These are phyloP conservation scores for Pelosia muscerda DNA, from an alignment of 2,888 invertebrate genomes.

Conservation along the genomic window DNA sequence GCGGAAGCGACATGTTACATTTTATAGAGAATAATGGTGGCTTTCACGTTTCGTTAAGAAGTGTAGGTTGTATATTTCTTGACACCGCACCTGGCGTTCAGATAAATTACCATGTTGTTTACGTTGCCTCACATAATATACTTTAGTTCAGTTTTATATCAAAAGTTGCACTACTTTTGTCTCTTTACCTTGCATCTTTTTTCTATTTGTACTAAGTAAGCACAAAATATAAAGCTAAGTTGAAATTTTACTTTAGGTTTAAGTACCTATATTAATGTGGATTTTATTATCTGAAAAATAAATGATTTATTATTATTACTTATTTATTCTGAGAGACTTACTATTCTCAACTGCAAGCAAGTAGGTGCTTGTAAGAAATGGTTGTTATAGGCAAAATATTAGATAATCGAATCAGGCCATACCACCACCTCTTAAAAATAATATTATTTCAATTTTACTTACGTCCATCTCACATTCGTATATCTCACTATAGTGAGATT, in stretches of 20 bases:
- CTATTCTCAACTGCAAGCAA: too few relatives aligned
- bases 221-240: not conserved
- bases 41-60: slow-evolving; percentile 18
- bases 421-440: too few relatives aligned
- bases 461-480: too few relatives aligned
- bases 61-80: slow-evolving; percentile 8
- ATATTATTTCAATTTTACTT: too few relatives aligned
- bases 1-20: slow-evolving; percentile 14
- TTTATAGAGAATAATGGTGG: slow-evolving; percentile 30
- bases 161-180: not conserved
- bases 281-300: too few relatives aligned
- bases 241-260: not conserved
- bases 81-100: slow-evolving; percentile 18
- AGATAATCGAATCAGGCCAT: not conserved
- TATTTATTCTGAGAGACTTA: too few relatives aligned
- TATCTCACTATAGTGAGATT: too few relatives aligned
- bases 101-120: slow-evolving; percentile 35
- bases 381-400: not conserved
- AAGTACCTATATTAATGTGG: too few relatives aligned
- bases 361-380: not conserved
- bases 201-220: not conserved
- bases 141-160: slow-evolving; percentile 2
- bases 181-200: not conserved
- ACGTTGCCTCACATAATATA: slow-evolving; percentile 14
- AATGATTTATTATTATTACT: too few relatives aligned